A percentile compares a stretch with the other conserved stretches of the same genome.
phyloP scores from a whole-genome alignment of 92 coral and sea anemone genomes.

The Epizoanthus stellaris region DNA sequence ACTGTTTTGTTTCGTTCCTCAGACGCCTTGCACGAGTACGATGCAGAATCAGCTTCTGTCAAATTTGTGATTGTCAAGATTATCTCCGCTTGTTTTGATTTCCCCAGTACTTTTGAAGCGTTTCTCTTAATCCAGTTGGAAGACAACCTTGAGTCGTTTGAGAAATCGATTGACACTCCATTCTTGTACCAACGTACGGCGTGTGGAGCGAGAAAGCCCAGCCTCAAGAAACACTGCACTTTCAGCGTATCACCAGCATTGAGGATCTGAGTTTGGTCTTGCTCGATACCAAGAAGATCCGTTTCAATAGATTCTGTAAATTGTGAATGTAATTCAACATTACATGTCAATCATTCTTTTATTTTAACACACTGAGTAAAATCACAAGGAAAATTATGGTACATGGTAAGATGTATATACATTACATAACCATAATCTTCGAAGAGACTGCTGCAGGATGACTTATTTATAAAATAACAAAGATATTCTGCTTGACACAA shows the following conservation, averaged over 20 bases:
- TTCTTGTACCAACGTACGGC: constrained; percentile 7
- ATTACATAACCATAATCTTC: too few relatives aligned
- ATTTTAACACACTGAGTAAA: too few relatives aligned
- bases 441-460: too few relatives aligned
- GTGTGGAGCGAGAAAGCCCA: not conserved
- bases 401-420: too few relatives aligned
- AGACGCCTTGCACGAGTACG: not conserved
- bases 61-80: not conserved
- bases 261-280: not conserved
- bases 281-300: constrained; percentile 15
- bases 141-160: not conserved
- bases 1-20: not conserved
- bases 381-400: too few relatives aligned
- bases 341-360: too few relatives aligned
- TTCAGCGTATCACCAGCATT: constrained; percentile 20
- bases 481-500: too few relatives aligned
- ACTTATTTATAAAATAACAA: too few relatives aligned
- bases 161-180: not conserved
- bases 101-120: not conserved
- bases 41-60: constrained; percentile 16
- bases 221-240: constrained; percentile 10
- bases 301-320: not conserved
- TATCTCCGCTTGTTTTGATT: not conserved
- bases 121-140: not conserved
- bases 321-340: too few relatives aligned